Evolutionary conservation across 2,797 vertebrate species (phyloP).

Genomic region (Chaenodraco wilsoni): DNA sequence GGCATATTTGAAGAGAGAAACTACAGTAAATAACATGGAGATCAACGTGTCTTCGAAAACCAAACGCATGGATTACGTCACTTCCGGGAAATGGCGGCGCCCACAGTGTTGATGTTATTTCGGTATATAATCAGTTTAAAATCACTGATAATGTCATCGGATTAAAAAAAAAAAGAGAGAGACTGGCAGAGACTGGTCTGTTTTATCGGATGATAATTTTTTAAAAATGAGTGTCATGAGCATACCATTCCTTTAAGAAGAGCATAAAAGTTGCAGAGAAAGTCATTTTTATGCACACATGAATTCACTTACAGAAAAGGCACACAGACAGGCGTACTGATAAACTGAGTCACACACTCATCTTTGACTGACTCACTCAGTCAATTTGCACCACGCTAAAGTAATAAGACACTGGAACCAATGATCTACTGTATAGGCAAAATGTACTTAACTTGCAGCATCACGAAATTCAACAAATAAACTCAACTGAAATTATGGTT

Average conservation of each 20-base stretch:
- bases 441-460: not conserved
- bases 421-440: not conserved
- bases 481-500: not conserved
- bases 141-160: no score
- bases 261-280: not conserved
- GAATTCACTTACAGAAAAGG: slow-evolving; percentile 24
- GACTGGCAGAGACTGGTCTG: no score
- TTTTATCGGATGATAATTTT: no score
- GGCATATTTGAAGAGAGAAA: no score
- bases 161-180: no score
- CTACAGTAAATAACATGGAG: no score
- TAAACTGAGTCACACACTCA: slow-evolving; percentile 21
- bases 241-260: slow-evolving; percentile 30
- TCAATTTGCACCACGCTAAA: not conserved
- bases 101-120: no score
- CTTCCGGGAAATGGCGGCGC: no score
- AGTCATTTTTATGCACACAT: slow-evolving; percentile 19
- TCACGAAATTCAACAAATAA: not conserved
- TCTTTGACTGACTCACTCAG: slow-evolving; percentile 18
- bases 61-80: no score
- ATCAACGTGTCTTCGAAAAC: no score
- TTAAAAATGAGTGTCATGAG: no score
- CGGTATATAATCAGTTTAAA: no score
- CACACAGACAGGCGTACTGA: slow-evolving; percentile 9
- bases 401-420: not conserved